Evolutionary conservation across 2,797 vertebrate species (phyloP), one percentile per base, ranked within the genome.

Genomic region (Anguilla obscura): DNA sequence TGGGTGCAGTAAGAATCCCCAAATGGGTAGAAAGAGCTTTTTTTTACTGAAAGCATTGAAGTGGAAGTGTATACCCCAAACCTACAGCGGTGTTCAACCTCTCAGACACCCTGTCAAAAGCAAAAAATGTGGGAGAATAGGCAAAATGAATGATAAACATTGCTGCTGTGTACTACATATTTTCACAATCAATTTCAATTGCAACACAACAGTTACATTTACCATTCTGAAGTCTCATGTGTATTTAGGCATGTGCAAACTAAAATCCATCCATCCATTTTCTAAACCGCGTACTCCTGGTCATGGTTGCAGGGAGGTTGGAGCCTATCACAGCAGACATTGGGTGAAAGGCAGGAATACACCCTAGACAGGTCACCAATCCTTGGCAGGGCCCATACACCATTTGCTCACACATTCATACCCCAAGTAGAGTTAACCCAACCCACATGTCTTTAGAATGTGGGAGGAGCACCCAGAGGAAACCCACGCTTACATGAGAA

Each of bases 171-270:
- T 71, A 48, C 10, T 85, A 45, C 30, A 21, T 33, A 27, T 85
- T 79, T n/a, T 52, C 63, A 56, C 6, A 50, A 76, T 30, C 60
- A 45, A 76, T 76, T 18, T 56, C 16, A 85, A 48, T 52, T 24
- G 58, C 84, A 60, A 76, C 45, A 74, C 40, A 45, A 85, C 56
- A 58, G 10, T 50, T 54, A 27, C n/a, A 27, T n/a, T 24, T 5
- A 58, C 48, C 45, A 21, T 85, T 69, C 76, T 52, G 24, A 86
- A 33, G 54, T 82, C 36, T 86, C 40, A 88, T 83, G 30, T 36
- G 36, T 33, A 88, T 6, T 36, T 30, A 24, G 24, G 21, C 30
- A 69, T 88, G 48, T 74, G 60, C 24, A 16, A 79, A 74, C 83
- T 84, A 24, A 63, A 58, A 50, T 56, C 69, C 63, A 69, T 69